Percentiles rank a stretch among this genome's conserved stretches.
Evolutionary conservation across 2,113 vertebrate genomes (phyloP).

Genomic region (Mormyrus iriodes): DNA sequence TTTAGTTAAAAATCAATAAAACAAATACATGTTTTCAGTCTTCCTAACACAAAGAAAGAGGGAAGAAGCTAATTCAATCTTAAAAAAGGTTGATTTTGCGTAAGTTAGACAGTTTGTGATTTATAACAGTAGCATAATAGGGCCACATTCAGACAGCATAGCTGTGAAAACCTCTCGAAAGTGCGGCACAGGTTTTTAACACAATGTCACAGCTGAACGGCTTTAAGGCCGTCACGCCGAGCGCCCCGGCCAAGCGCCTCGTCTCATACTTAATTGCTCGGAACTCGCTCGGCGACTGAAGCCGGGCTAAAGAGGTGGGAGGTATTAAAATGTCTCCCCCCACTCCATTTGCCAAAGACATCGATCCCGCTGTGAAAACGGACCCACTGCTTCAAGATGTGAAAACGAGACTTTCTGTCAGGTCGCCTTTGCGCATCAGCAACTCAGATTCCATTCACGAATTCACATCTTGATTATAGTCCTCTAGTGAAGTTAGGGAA

Average conservation of each 20-base stretch:
- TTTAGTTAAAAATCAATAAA: conserved; percentile 13
- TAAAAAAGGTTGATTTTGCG: neutral
- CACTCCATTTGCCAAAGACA: conserved; percentile 53
- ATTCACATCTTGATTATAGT: neutral
- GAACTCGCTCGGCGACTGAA: conserved; percentile 53
- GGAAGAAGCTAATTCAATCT: neutral
- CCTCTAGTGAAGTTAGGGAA: neutral
- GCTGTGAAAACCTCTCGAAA: conserved; percentile 49
- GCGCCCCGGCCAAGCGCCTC: conserved; percentile 62
- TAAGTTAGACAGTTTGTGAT: neutral
- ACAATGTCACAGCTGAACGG: conserved; percentile 67
- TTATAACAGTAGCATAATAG: neutral
- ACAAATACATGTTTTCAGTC: neutral
- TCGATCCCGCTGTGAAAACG: neutral
- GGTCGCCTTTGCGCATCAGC: neutral
- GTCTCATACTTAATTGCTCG: conserved; percentile 66
- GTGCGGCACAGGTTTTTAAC: conserved; percentile 65
- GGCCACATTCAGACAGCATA: neutral
- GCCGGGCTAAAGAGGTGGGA: conserved; percentile 42
- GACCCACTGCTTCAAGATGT: conserved; percentile 48
- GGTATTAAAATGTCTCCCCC: conserved; percentile 47
- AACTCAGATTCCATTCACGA: neutral
- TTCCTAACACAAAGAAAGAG: neutral
- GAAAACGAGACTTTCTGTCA: conserved; percentile 30
- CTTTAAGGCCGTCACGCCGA: conserved; percentile 67